Conservation (phyloP, 2,888 invertebrate genomes). For the Drosophila infuscata region DNA sequence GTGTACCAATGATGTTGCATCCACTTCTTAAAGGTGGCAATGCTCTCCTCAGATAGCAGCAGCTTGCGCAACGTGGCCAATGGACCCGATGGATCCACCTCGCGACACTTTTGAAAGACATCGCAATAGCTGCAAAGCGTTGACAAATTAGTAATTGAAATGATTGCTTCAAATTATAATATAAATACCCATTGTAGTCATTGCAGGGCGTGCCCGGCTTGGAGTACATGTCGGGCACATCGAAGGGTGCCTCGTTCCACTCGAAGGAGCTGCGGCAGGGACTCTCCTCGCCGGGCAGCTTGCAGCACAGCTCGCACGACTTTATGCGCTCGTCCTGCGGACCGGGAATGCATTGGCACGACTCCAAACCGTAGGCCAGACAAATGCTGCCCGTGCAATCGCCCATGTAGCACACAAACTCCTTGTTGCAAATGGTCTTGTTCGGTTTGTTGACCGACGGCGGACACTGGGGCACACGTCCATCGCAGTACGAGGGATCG, state of each 20-base stretch:
- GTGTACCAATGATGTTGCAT: conserved; percentile 96
- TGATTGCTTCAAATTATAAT: accelerated
- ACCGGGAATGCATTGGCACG: conserved; percentile 95
- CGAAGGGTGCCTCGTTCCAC: conserved; percentile 95
- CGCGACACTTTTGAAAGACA: conserved; percentile 92
- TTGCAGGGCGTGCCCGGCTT: conserved; percentile 98
- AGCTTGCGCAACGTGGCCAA: conserved; percentile 94
- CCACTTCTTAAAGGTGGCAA: conserved; percentile 95
- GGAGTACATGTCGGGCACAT: conserved; percentile 96
- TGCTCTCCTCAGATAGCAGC: conserved; percentile 94
- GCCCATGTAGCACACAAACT: conserved; percentile 98
- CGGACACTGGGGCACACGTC: conserved; percentile 95
- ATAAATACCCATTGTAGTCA: conserved; percentile 91
- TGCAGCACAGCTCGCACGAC: conserved; percentile 97
- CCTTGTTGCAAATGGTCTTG: conserved; percentile 97
- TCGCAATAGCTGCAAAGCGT: conserved; percentile 87
- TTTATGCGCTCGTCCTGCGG: conserved; percentile 92
- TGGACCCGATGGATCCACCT: conserved; percentile 97
- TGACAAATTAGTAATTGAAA: background rate
- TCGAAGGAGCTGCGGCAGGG: conserved; percentile 95
- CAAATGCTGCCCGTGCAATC: conserved; percentile 99
- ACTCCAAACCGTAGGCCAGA: conserved; percentile 97
- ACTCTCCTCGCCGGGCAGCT: conserved; percentile 92
- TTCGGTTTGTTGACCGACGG: conserved; percentile 96
- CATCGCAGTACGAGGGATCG: conserved; percentile 96